Evolutionary conservation across 1,140 invertebrate species (phyloP).

Genomic region (Pentalonia nigronervosa): DNA sequence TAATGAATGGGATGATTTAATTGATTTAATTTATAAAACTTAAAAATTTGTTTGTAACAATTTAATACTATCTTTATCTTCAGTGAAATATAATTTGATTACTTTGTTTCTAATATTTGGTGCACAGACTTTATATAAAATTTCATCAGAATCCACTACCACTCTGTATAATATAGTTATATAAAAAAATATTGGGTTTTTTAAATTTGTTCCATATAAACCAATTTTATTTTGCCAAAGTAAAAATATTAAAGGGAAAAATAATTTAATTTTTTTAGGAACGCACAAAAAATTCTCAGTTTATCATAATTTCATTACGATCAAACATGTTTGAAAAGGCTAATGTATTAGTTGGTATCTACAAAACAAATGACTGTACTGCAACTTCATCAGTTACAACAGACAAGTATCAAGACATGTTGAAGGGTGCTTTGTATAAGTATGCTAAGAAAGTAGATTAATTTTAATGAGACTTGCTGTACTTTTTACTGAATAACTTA

Average conservation of each 20-base stretch:
- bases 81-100: neutral
- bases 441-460: neutral
- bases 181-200: neutral
- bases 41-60: neutral
- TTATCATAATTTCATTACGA: constrained; percentile 96
- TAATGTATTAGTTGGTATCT: constrained; percentile 92
- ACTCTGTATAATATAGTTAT: neutral
- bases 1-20: neutral
- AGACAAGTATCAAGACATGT: neutral
- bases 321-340: constrained; percentile 98
- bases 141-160: neutral
- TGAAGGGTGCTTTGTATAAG: neutral
- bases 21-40: neutral
- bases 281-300: constrained; percentile 96
- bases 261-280: constrained; percentile 69
- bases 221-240: neutral
- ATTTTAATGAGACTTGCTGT: neutral
- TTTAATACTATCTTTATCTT: neutral
- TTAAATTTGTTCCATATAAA: neutral
- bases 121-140: neutral
- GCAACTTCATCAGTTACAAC: neutral
- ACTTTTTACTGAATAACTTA: neutral
- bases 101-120: neutral
- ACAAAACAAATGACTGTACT: constrained; percentile 91
- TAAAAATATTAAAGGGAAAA: neutral